Percentiles rank a stretch among this genome's conserved stretches.
Evolutionary conservation across 1,140 invertebrate species (phyloP).

Genomic region (Drosophila erecta): DNA sequence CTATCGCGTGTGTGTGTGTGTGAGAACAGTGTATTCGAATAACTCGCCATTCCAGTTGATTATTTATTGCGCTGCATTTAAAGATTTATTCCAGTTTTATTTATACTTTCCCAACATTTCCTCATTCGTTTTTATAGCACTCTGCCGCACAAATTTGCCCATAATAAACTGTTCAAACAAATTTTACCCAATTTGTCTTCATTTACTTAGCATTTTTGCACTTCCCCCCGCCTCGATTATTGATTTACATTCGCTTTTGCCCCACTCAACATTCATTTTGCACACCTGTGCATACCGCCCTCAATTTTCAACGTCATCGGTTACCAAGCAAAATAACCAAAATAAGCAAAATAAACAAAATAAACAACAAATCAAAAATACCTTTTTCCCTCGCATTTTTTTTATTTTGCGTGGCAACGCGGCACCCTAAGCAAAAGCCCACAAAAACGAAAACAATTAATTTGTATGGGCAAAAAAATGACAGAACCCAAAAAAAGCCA

Average conservation of each 20-base stretch:
- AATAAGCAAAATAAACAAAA: conserved; percentile 14
- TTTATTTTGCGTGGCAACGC: conserved; percentile 61
- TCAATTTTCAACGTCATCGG: conserved; percentile 35
- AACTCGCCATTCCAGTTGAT: neutral
- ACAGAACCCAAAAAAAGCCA: conserved; percentile 1
- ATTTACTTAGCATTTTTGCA: conserved; percentile 55
- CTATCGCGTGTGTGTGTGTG: too few species aligned
- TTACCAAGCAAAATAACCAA: conserved; percentile 28
- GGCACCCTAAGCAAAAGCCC: conserved; percentile 7
- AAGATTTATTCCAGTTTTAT: neutral
- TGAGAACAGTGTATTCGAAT: too few species aligned
- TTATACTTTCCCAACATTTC: conserved; percentile 1
- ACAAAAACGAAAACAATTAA: conserved; percentile 52
- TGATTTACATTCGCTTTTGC: conserved; percentile 58
- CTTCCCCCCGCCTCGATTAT: conserved; percentile 48
- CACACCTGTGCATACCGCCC: conserved; percentile 61
- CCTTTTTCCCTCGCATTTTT: conserved; percentile 19
- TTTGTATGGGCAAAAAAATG: conserved; percentile 35
- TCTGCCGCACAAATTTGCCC: too few species aligned
- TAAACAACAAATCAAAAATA: conserved; percentile 48
- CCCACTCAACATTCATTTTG: conserved; percentile 50
- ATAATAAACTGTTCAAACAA: conserved; percentile 7
- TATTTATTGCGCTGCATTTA: neutral
- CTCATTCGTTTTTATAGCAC: conserved; percentile 6
- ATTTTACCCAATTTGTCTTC: conserved; percentile 58